A percentile compares a stretch with the other conserved stretches of the same genome.
Conservation (phyloP, 2,888 invertebrate species). For the Coelopa pilipes region DNA sequence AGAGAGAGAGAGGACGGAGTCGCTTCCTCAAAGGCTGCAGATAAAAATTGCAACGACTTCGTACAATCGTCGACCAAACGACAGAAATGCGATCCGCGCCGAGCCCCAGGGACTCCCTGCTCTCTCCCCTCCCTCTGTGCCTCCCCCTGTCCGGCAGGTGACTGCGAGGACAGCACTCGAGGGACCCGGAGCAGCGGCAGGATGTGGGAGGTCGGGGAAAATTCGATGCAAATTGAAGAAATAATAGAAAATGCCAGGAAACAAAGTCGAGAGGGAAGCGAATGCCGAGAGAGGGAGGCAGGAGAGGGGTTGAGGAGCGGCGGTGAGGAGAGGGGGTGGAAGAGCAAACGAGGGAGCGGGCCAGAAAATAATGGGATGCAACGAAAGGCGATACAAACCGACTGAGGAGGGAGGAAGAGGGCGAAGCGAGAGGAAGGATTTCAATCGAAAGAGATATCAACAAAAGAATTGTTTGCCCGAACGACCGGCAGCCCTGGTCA, state of each 20-base stretch:
- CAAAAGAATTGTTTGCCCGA: neutral
- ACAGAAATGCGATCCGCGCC: neutral
- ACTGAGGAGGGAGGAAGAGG: slow-evolving; percentile 6
- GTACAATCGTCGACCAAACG: no score
- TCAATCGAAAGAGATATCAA: slow-evolving; percentile 28
- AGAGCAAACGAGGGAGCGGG: slow-evolving; percentile 15
- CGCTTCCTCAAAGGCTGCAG: neutral
- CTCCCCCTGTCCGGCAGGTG: neutral
- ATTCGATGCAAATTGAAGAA: slow-evolving; percentile 35
- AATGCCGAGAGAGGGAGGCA: neutral
- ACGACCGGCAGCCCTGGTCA: slow-evolving; percentile 5
- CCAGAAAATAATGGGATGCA: slow-evolving; percentile 6
- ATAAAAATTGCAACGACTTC: neutral
- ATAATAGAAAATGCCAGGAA: slow-evolving; percentile 31
- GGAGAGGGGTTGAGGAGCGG: no score
- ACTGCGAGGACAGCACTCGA: slow-evolving; percentile 4
- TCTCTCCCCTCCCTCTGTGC: neutral
- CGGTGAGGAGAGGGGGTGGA: neutral
- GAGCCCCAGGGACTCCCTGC: neutral
- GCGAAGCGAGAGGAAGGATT: slow-evolving; percentile 8
- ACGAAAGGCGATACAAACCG: neutral
- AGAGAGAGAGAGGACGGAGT: neutral
- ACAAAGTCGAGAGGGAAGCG: slow-evolving; percentile 30
- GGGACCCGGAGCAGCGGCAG: neutral
- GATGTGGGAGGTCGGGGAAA: neutral